phyloP scores from a whole-genome alignment of 2,888 invertebrate genomes.

The Cheilosia vulpina region DNA sequence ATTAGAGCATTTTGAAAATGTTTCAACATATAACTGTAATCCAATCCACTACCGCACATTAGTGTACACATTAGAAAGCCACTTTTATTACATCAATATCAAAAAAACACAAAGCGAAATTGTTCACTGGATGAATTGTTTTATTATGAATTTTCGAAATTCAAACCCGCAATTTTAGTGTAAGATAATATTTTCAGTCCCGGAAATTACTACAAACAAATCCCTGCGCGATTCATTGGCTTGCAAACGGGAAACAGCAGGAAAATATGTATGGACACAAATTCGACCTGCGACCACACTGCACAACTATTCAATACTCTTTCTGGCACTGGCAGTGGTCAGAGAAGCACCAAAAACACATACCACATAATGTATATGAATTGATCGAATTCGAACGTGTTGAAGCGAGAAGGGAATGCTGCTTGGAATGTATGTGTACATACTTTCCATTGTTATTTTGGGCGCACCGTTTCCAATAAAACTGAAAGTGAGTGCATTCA shows the following conservation, averaged over 20 bases:
- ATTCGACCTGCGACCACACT: conserved; percentile 55
- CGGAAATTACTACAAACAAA: conserved; percentile 29
- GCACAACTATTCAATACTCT: conserved; percentile 63
- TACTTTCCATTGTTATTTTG: not conserved
- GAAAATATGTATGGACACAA: conserved; percentile 40
- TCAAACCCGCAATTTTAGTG: conserved; percentile 2
- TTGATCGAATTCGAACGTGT: not conserved
- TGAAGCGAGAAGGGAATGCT: conserved; percentile 8
- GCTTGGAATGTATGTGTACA: not conserved
- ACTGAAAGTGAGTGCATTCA: not conserved
- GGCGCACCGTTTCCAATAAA: not conserved
- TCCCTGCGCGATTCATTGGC: conserved; percentile 41
- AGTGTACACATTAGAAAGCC: conserved; percentile 7
- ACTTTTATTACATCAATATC: conserved; percentile 16
- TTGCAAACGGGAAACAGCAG: conserved; percentile 41
- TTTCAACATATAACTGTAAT: conserved; percentile 28
- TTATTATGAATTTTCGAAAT: not conserved
- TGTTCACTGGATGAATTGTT: not conserved
- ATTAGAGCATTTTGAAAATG: conserved; percentile 1
- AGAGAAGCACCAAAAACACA: conserved; percentile 40
- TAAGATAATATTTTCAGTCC: not conserved
- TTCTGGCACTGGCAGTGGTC: conserved; percentile 16
- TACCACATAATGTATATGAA: conserved; percentile 1
- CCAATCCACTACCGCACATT: conserved; percentile 3
- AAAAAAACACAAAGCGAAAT: conserved; percentile 1